A percentile compares a stretch with the other conserved stretches of the same genome.
These are phyloP conservation scores for Petrocephalus sullivani DNA, from an alignment of 2,797 vertebrate genomes.

Conservation along the genomic window DNA sequence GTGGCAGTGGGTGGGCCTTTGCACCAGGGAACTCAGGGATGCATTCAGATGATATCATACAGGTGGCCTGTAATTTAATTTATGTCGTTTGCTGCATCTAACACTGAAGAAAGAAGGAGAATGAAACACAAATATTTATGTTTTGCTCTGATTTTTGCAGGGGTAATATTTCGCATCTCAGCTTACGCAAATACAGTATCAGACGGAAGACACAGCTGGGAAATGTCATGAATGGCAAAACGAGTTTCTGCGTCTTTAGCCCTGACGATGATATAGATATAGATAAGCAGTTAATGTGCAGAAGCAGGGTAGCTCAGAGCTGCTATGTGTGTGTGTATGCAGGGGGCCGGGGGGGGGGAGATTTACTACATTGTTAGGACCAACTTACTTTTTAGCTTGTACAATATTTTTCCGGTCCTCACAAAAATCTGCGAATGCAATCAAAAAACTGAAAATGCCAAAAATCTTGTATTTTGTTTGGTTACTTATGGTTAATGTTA, in stretches of 20 bases:
- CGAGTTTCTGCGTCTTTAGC: not conserved
- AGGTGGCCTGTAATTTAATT: not conserved
- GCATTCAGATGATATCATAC: not conserved
- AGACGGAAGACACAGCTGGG: not conserved
- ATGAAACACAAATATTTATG: not conserved
- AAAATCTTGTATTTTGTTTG: no score
- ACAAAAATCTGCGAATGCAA: no score
- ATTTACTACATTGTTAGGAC: no score
- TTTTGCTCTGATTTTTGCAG: not conserved
- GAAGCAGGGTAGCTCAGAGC: not conserved
- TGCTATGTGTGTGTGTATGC: not conserved
- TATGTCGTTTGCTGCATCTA: not conserved
- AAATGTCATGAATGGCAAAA: not conserved
- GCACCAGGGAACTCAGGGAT: not conserved
- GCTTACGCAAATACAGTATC: not conserved
- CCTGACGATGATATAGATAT: not conserved
- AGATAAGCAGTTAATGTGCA: not conserved
- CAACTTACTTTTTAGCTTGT: no score
- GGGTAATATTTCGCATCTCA: not conserved
- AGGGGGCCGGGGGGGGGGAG: no score
- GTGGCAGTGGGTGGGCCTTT: not conserved
- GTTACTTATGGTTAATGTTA: no score
- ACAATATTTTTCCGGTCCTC: no score
- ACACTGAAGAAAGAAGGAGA: not conserved
- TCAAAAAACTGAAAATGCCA: no score